Base-by-base conservation (phyloP, 2,888 invertebrate species). In the Drosophila demipolita region DNA sequence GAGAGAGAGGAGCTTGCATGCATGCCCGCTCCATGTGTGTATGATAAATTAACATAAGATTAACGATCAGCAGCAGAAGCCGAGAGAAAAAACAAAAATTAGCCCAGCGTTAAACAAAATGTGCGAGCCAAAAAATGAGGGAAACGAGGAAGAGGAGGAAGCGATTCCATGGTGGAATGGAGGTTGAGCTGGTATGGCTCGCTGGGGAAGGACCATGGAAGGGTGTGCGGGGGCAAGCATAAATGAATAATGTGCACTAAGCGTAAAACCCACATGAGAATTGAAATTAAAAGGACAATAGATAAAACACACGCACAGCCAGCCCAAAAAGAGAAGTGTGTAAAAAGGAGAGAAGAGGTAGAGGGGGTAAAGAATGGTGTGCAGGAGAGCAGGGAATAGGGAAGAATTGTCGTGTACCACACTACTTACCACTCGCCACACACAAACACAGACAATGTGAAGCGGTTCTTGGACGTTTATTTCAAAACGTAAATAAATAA, bases 181-280 rank as follows among this genome's bases (percentile, higher is more conserved):
- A 45, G 23, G 45, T 45, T 45, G 12, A 45, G 8, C 15, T 45
- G 15, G 45, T 20, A 20, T 12, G 42, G 5, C 42, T 42, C n/a
- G 11, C 40, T 38, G 7, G 11, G 9, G 15, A n/a, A 0, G 6
- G 23, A 12, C 11, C 11, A 7, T 7, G 11, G 17, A n/a, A 20
- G 5, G 1, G 17, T 35, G 66, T 29, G 33, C 12, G 9, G 23
- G 20, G 32, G 35, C 50, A 75, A 73, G 82, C 83, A 82, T 85
- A 87, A 87, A 84, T 84, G 84, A 84, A 85, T 84, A 84, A 84
- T 84, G 84, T 87, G 88, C 84, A 85, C 88, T 80, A 85, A 84
- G 84, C 84, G 84, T 87, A 85, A 85, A 87, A 72, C 88, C 84
- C 85, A 84, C 84, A 84, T 80, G 88, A 76, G 80, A 84, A 84